These are phyloP conservation scores for Zygogramma bicolorata DNA, from an alignment of 2,888 invertebrate genomes.

Conservation along the genomic window DNA sequence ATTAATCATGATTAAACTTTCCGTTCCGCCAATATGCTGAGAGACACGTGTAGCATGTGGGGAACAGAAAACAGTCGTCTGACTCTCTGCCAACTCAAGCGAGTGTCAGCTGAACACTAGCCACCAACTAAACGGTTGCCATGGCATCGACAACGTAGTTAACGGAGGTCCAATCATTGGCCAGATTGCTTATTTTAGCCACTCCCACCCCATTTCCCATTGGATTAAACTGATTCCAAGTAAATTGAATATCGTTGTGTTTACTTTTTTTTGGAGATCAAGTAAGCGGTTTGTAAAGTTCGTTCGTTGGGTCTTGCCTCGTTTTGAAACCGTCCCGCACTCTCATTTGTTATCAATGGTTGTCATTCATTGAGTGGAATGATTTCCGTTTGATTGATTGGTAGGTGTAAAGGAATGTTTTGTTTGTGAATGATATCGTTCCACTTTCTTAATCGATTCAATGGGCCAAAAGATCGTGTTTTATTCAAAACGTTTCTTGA, in stretches of 20 bases:
- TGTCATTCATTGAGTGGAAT: not conserved
- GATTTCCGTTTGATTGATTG: too few species aligned
- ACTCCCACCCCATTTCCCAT: constrained; percentile 65
- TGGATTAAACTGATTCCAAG: constrained; percentile 67
- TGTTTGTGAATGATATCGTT: too few species aligned
- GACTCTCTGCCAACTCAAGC: constrained; percentile 45
- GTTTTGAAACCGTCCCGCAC: constrained; percentile 20
- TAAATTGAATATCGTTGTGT: constrained; percentile 68
- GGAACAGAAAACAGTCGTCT: constrained; percentile 11
- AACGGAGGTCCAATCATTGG: constrained; percentile 62
- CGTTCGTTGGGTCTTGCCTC: constrained; percentile 40
- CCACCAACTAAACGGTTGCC: constrained; percentile 63
- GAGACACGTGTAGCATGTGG: constrained; percentile 30
- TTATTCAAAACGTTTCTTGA: too few species aligned
- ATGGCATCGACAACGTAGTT: constrained; percentile 64
- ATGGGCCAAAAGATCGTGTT: too few species aligned
- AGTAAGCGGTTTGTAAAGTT: constrained; percentile 51
- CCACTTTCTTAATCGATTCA: too few species aligned
- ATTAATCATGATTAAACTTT: not conserved
- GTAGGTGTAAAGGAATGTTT: too few species aligned
- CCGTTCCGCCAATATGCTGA: not conserved
- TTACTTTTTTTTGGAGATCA: constrained; percentile 64
- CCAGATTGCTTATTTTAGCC: constrained; percentile 60
- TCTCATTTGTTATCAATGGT: not conserved
- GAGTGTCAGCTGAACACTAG: constrained; percentile 60